Base-by-base conservation (phyloP, 2,888 invertebrate species). In the Drosophila cognata region DNA sequence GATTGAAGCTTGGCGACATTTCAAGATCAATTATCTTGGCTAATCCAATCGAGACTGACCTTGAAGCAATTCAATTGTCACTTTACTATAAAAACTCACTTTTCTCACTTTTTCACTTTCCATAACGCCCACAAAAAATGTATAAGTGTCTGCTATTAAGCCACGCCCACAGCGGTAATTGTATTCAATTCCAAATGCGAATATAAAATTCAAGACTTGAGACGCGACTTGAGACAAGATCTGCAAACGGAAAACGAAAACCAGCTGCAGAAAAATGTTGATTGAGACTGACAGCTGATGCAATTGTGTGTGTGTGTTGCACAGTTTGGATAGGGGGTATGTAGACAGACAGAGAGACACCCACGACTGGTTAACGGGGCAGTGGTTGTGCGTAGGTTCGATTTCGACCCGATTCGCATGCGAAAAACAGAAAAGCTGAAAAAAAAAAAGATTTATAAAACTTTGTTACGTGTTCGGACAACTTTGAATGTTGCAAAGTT, bases 261-360 rank as follows among this genome's bases (percentile, higher is more conserved):
- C 68, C 53, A 74, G 78, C 68, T 60, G 60, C 18, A 55, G 55
- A 63, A 50, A 68, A 56, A 69, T 28, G 50, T 74, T 71, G 79
- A 88, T 84, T 84, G 69, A 79, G 83, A 80, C 82, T 83, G 85
- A 79, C 79, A 71, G 65, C 74, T 75, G 21, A 43, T 57, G 57
- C 21, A 57, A 25, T 57, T 41, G 10, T 5, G 29, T 25, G 50
- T 43, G 46, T 46, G 46, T 46, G 46, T 46, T 50, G 50, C 51
- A 51, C 18, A 29, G 11, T 2, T 6, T 36, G 63, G 33, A 2
- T 50, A n/a, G 16, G 36, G 21, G 6, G 31, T 10, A 3, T 31
- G 31, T 57, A 48, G 11, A 52, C 28, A 52, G 50, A 21, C 36
- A 46, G 25, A 33, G 33, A 50, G 48, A 67, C 77, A 68, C 79